Conservation (phyloP, 1,140 invertebrate species). For the Zaprionus inermis region DNA sequence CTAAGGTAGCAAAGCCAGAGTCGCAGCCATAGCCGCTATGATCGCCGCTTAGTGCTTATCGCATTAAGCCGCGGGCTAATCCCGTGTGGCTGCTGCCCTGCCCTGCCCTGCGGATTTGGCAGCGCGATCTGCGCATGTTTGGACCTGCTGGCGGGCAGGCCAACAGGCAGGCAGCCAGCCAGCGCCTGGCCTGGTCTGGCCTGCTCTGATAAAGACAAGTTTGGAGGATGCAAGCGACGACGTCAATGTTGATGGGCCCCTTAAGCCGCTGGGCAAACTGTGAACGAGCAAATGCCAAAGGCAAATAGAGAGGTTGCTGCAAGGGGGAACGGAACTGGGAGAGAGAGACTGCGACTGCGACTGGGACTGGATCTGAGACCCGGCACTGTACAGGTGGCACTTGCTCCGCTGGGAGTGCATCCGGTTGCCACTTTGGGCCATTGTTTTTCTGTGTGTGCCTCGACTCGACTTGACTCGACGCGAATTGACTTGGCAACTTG, state of each 20-base stretch:
- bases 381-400: constrained; percentile 59
- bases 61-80: constrained; percentile 38
- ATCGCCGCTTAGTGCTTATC: constrained; percentile 45
- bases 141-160: constrained; percentile 18
- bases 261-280: constrained; percentile 49
- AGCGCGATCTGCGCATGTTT: constrained; percentile 36
- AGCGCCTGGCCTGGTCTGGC: not conserved
- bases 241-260: constrained; percentile 25
- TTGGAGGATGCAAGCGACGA: constrained; percentile 20
- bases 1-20: constrained; percentile 15
- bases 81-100: no score
- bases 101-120: constrained; percentile 15
- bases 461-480: constrained; percentile 36
- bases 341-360: not conserved
- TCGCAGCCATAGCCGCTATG: constrained; percentile 23
- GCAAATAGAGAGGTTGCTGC: constrained; percentile 54
- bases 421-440: constrained; percentile 30
- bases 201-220: constrained; percentile 10
- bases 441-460: constrained; percentile 12
- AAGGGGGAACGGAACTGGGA: not conserved
- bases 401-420: constrained; percentile 47
- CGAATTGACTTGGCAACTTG: constrained; percentile 58
- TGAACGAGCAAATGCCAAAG: constrained; percentile 61
- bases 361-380: not conserved
- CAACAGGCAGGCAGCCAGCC: not conserved